Evolutionary conservation across 2,113 vertebrate genomes (phyloP).

Genomic region (Paramisgurnus dabryanus): DNA sequence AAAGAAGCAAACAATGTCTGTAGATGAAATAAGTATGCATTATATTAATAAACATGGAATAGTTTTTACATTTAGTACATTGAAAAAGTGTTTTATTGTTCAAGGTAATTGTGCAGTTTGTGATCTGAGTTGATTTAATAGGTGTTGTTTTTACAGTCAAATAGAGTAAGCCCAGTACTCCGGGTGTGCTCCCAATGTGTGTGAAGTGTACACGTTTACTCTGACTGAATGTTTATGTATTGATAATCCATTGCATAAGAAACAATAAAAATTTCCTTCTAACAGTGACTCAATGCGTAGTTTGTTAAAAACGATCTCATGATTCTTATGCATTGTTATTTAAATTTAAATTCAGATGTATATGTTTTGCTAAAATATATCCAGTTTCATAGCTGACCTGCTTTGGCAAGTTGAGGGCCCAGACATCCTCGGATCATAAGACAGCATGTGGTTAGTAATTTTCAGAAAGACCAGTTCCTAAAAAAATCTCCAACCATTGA

Average conservation of each 20-base stretch:
- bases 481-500: no score
- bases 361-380: slow-evolving; percentile 14
- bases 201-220: not conserved
- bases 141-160: not conserved
- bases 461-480: not conserved
- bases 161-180: not conserved
- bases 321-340: no score
- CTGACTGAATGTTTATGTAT: not conserved
- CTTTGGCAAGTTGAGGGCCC: not conserved
- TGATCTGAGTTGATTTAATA: not conserved
- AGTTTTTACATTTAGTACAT: not conserved
- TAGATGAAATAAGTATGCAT: not conserved
- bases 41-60: no score
- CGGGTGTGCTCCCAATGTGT: not conserved
- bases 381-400: not conserved
- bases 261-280: no score
- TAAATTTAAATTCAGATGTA: not conserved
- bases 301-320: no score
- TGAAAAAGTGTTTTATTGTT: not conserved
- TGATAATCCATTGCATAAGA: no score
- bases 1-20: not conserved
- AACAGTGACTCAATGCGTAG: no score
- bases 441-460: not conserved
- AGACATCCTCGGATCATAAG: not conserved
- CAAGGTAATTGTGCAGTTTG: not conserved